Evolutionary conservation across 2,113 vertebrate species (phyloP), one percentile per base, ranked within the genome.

Genomic region (Dendropsophus ebraccatus): DNA sequence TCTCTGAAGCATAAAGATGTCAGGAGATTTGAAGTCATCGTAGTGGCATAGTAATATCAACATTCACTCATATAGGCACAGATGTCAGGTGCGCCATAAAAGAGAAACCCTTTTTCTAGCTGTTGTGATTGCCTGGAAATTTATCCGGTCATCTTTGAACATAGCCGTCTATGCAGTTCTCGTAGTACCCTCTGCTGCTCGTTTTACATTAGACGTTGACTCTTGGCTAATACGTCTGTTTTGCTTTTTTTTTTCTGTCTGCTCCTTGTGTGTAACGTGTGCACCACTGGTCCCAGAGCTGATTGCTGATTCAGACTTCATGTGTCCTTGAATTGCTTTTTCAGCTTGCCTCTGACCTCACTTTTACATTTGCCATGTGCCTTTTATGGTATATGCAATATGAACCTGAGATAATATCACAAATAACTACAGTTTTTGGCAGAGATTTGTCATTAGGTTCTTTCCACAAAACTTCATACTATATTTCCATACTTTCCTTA

Each of bases 271-370:
- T 47, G 60, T 62, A 62, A 25, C 28, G 69, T 47, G 70, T n/a
- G 41, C 72, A 28, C n/a, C 35, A 16, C 17, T 9, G 45, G 45
- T 75, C 72, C 72, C 72, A 25, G 5, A 75, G 41, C 41, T 75
- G n/a, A 75, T 49, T 49, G 72, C 72, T 28, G 23, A 49, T 49
- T 75, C 72, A 49, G 41, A 75, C n/a, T 49, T 49, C 41, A 16
- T 28, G 72, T 49, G 72, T 75, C 72, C 72, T 75, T 75, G 72
- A 75, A 49, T 49, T 75, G 72, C 72, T 75, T 75, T 75, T 75
- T 75, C 72, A 75, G 72, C 41, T 75, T 49, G n/a, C 23, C 72
- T 41, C 72, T 75, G 72, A 75, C 72, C n/a, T 49, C n/a, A 49
- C 2, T 49, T 75, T 28, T 75, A 49, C 0, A 75, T 49, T 49